Evolutionary conservation across 2,113 vertebrate genomes (phyloP), one percentile per base, ranked within the genome.

Genomic region (Addax nasomaculatus): DNA sequence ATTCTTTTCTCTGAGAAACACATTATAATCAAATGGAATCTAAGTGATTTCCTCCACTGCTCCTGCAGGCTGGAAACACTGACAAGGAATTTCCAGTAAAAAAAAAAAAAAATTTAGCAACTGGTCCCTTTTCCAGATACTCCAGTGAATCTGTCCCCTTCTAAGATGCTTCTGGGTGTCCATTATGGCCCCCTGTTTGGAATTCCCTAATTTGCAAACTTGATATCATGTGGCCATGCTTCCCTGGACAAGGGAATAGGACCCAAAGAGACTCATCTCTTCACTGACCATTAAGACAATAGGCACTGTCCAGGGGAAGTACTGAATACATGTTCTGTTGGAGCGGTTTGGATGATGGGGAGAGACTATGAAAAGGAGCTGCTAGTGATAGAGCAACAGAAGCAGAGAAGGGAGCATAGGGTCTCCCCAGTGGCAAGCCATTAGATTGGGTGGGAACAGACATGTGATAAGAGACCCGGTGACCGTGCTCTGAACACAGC

Each of bases 1-100:
- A 39, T 91, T 97, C 86, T 60, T 92, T 94, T 86, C 91, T 89
- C 51, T 53, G 76, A 89, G 94, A 93, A 95, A 87, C 76, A 30
- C 43, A 7, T 47, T 81, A n/a, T 70, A 90, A 93, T 81, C 53
- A 29, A 23, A 58, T 67, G 64, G 39, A 16, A 23, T 85, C 58
- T 88, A 64, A 67, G 64, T 64, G 80, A 60, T n/a, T 94, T 49
- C 33, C 12, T 85, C 13, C 10, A 47, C 83, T 10, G 47, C 64
- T 90, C 29, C 27, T 53, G 45, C 45, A 39, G 30, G 11, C 78
- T 89, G 78, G 51, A 95, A 84, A 88, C 12, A 19, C 78, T 33
- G 57, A 84, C 29, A n/a, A 70, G 70, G 33, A 43, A 15, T 73
- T 85, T 92, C 33, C 43, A 12, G n/a, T 85, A 23, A 70, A 39